These are phyloP conservation scores for Chloromyia formosa DNA, from an alignment of 2,888 invertebrate species.

Conservation along the genomic window DNA sequence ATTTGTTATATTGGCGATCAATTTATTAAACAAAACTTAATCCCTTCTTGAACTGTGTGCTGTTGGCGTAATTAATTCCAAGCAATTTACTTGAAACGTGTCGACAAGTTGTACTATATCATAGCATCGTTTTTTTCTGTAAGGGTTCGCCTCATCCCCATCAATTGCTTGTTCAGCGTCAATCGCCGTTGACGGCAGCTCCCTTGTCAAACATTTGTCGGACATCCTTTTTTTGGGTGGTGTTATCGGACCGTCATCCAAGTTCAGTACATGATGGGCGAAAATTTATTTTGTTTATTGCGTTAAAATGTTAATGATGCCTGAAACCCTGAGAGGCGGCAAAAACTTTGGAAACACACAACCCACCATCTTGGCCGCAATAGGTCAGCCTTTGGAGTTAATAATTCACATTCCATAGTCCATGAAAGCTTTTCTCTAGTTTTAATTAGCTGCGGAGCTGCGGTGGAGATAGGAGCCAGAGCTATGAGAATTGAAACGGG, in stretches of 20 bases:
- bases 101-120: conserved; percentile 23
- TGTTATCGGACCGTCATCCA: neutral
- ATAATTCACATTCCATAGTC: conserved; percentile 2
- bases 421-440: neutral
- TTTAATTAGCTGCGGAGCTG: neutral
- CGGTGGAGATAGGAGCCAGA: neutral
- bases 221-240: neutral
- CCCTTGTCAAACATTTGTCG: neutral
- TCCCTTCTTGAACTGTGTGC: conserved; percentile 27
- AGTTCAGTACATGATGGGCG: neutral
- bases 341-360: neutral
- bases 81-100: conserved; percentile 39
- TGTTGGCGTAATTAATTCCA: conserved; percentile 38
- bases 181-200: too few relatives aligned
- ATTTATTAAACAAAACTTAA: conserved; percentile 46
- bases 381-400: neutral
- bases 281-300: conserved; percentile 33
- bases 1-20: conserved; percentile 43
- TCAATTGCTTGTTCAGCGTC: too few relatives aligned
- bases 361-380: neutral
- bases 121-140: conserved; percentile 19
- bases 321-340: neutral
- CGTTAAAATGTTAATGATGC: conserved; percentile 37
- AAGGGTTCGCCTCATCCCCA: conserved; percentile 20
- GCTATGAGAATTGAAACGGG: neutral